These are phyloP conservation scores for Probosciger aterrimus DNA, from an alignment of 2,113 vertebrate species.

Conservation along the genomic window DNA sequence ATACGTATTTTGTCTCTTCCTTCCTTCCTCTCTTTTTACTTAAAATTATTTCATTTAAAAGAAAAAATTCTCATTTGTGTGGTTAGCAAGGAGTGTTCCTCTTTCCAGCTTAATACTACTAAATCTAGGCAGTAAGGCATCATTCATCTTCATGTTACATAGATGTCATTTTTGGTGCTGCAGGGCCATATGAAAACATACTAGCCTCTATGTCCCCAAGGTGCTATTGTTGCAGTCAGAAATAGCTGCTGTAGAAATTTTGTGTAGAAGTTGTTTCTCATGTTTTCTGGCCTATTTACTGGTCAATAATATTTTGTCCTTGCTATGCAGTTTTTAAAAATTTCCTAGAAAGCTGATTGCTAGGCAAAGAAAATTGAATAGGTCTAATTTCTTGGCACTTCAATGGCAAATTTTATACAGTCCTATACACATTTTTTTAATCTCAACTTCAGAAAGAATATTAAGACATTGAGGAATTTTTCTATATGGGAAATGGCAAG, in stretches of 20 bases:
- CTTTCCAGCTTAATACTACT: background rate
- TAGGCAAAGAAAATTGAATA: background rate
- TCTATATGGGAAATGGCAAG: background rate
- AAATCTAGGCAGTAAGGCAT: background rate
- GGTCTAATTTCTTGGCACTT: background rate
- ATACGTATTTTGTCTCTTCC: background rate
- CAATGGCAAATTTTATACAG: background rate
- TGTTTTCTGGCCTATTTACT: background rate
- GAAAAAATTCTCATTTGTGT: background rate
- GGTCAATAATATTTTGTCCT: background rate
- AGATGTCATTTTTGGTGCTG: background rate
- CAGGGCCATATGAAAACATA: background rate
- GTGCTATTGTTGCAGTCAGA: background rate
- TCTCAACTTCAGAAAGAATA: background rate
- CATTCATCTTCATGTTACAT: background rate
- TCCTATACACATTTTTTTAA: background rate
- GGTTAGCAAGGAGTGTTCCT: background rate
- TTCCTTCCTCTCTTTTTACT: background rate
- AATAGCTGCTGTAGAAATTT: background rate
- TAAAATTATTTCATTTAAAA: background rate
- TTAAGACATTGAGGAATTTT: background rate
- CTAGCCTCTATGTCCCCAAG: background rate
- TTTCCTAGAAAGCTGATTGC: background rate
- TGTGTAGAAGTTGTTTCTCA: background rate
- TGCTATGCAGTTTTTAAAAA: background rate